Conservation (phyloP, 2,888 invertebrate species). For the Melanostoma scalare region DNA sequence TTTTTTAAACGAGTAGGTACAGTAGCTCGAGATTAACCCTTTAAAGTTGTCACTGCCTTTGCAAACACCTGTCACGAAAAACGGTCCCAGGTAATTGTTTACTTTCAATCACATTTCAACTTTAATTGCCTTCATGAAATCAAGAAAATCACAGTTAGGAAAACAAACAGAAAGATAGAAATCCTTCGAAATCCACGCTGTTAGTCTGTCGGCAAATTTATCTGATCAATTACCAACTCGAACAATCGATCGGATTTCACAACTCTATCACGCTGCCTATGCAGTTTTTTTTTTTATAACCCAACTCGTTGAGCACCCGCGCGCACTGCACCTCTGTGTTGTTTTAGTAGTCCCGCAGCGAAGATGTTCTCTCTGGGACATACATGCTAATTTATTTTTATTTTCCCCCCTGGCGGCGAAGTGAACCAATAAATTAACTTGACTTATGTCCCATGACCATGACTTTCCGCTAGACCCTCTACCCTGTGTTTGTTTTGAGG, state of each 20-base stretch:
- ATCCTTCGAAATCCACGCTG: conserved; percentile 51
- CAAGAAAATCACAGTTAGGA: conserved; percentile 47
- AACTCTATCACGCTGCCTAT: conserved; percentile 67
- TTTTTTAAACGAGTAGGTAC: no score
- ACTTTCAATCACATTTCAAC: conserved; percentile 70
- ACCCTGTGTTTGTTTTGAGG: conserved; percentile 12
- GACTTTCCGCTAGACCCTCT: conserved; percentile 26
- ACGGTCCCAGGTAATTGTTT: conserved; percentile 51
- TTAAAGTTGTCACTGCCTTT: conserved; percentile 48
- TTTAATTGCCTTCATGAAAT: conserved; percentile 71
- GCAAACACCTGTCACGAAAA: conserved; percentile 67
- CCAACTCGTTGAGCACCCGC: conserved; percentile 55
- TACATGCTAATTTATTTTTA: conserved; percentile 73
- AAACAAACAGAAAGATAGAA: conserved; percentile 10
- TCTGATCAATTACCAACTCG: conserved; percentile 72
- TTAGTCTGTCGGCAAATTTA: conserved; percentile 53
- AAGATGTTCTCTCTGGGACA: conserved; percentile 64
- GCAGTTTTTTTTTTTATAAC: conserved; percentile 60
- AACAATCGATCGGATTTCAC: conserved; percentile 73
- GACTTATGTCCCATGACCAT: conserved; percentile 72
- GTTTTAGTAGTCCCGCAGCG: background rate
- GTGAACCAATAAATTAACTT: conserved; percentile 73
- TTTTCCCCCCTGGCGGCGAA: conserved; percentile 66
- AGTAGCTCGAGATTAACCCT: background rate
- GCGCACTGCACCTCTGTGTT: background rate